A percentile compares a stretch with the other conserved stretches of the same genome.
These are phyloP conservation scores for Stomatorhinus walkeri DNA, from an alignment of 2,797 vertebrate genomes.

Conservation along the genomic window DNA sequence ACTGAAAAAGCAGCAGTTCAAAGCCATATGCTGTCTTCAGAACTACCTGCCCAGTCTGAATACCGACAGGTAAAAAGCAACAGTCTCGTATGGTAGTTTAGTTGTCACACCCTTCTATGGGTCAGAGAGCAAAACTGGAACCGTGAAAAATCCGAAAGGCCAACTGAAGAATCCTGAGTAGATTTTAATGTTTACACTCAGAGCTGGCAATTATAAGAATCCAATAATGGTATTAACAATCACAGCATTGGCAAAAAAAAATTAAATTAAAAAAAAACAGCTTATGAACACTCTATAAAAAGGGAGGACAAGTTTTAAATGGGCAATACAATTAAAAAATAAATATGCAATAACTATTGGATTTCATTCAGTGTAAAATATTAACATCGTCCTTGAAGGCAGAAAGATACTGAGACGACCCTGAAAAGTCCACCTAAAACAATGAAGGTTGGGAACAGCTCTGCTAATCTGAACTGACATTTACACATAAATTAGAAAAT, in stretches of 20 bases:
- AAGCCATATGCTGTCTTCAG: neutral
- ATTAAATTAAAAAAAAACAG: slow-evolving; percentile 21
- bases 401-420: slow-evolving; percentile 15
- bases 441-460: slow-evolving; percentile 22
- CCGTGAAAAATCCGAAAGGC: slow-evolving; percentile 20
- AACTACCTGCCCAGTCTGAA: neutral
- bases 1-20: neutral
- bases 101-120: neutral
- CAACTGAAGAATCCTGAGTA: slow-evolving; percentile 28
- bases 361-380: slow-evolving; percentile 60
- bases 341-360: slow-evolving; percentile 59
- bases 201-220: slow-evolving; percentile 26
- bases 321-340: slow-evolving; percentile 43
- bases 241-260: slow-evolving; percentile 26
- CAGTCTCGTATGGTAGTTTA: neutral
- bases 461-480: slow-evolving; percentile 22
- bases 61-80: neutral
- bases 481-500: slow-evolving; percentile 33
- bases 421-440: slow-evolving; percentile 9
- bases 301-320: slow-evolving; percentile 20
- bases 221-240: slow-evolving; percentile 25
- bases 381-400: slow-evolving; percentile 44
- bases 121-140: slow-evolving; percentile 1
- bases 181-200: slow-evolving; percentile 30
- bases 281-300: slow-evolving; percentile 25